Conservation (phyloP, 2,888 invertebrate species). For the Thysanoteuthis rhombus region DNA sequence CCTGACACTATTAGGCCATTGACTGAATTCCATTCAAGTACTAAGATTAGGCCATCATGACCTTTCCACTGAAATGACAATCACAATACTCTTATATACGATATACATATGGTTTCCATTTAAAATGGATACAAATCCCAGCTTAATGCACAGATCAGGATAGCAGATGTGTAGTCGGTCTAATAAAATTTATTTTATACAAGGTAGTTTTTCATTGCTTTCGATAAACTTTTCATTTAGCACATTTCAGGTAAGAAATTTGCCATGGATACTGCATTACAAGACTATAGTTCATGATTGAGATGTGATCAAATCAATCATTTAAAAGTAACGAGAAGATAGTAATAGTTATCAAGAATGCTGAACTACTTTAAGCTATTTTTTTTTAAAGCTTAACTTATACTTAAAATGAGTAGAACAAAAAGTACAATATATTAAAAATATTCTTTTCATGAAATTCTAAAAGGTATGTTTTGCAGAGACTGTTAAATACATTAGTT, state of each 20-base stretch:
- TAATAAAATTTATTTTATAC: not conserved
- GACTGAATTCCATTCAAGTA: slow-evolving; percentile 74
- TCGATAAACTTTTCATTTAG: not conserved
- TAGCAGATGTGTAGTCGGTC: not conserved
- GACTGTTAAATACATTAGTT: too few species aligned
- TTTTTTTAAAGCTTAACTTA: too few species aligned
- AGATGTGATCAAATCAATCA: not conserved
- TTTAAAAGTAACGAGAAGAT: too few species aligned
- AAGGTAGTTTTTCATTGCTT: not conserved
- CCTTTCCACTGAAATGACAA: slow-evolving; percentile 83
- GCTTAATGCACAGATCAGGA: not conserved
- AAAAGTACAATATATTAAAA: too few species aligned
- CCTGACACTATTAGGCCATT: slow-evolving; percentile 74
- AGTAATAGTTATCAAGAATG: too few species aligned
- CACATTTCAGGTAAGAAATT: not conserved
- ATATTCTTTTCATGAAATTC: too few species aligned
- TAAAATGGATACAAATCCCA: not conserved
- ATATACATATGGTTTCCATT: not conserved
- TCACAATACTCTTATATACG: not conserved
- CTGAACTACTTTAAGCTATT: too few species aligned
- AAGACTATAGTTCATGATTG: not conserved
- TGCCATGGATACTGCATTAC: not conserved
- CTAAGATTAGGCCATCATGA: slow-evolving; percentile 90
- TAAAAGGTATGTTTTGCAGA: too few species aligned
- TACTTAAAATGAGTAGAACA: too few species aligned